Conservation (phyloP, 2,113 vertebrate genomes). For the Coreoperca whiteheadi region DNA sequence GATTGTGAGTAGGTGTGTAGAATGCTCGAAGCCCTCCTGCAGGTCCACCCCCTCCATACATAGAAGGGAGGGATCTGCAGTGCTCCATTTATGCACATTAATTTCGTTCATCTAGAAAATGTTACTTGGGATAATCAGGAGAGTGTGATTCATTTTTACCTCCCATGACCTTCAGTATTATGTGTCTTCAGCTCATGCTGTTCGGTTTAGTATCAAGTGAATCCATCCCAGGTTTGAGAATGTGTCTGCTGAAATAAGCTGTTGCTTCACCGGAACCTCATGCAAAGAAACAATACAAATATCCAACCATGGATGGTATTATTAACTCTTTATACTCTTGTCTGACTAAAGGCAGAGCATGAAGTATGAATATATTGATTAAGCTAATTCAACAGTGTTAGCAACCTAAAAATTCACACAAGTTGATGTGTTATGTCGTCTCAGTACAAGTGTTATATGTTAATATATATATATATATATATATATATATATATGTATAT, state of each 20-base stretch:
- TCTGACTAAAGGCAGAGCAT: constrained; percentile 5
- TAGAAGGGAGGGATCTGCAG: background rate
- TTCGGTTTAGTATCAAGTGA: constrained; percentile 36
- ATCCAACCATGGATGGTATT: background rate
- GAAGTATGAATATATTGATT: background rate
- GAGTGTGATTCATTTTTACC: constrained; percentile 40
- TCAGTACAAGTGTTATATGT: background rate
- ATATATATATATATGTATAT: too few relatives aligned
- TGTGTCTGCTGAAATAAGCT: constrained; percentile 30
- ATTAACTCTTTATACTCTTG: background rate
- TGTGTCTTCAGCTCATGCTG: constrained; percentile 48
- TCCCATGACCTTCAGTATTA: constrained; percentile 44
- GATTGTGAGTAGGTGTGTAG: constrained; percentile 36
- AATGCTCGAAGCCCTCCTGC: constrained; percentile 17
- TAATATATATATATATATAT: too few relatives aligned
- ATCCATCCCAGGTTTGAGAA: constrained; percentile 37
- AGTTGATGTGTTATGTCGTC: background rate
- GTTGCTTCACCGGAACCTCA: constrained; percentile 31
- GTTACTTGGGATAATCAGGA: constrained; percentile 34
- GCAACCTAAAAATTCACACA: background rate
- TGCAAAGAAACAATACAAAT: constrained; percentile 24
- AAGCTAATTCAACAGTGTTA: background rate
- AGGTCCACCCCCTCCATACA: background rate
- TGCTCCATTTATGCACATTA: constrained; percentile 32
- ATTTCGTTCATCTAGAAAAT: constrained; percentile 42